Evolutionary conservation across 2,888 invertebrate genomes (phyloP).

Genomic region (Nipponacmea schrenckii): DNA sequence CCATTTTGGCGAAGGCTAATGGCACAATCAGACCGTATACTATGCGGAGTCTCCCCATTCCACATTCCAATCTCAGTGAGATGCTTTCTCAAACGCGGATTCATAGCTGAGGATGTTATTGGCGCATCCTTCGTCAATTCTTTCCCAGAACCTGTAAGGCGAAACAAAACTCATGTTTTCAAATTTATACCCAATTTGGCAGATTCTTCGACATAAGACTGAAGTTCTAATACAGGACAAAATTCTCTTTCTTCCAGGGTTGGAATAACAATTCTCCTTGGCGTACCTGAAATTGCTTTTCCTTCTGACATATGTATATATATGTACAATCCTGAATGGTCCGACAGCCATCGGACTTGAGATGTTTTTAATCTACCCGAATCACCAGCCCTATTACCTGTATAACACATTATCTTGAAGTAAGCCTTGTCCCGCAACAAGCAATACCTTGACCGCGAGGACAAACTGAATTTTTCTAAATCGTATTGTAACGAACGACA

Average conservation of each 20-base stretch:
- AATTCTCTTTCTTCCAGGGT: background rate
- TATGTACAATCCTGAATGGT: background rate
- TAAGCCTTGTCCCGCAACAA: background rate
- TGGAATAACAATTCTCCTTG: background rate
- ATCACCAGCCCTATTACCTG: background rate
- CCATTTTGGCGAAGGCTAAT: background rate
- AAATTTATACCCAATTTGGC: background rate
- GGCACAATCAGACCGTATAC: conserved; percentile 19
- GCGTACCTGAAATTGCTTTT: background rate
- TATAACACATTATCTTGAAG: background rate
- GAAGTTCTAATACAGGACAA: background rate
- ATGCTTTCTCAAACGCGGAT: conserved; percentile 9
- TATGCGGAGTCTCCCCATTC: conserved; percentile 15
- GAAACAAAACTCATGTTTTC: conserved; percentile 12
- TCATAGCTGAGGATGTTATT: conserved; percentile 10
- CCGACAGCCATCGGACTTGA: background rate
- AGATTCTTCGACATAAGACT: background rate
- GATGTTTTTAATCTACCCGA: no score
- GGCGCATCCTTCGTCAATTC: conserved; percentile 7
- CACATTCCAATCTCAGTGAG: background rate
- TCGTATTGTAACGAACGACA: background rate
- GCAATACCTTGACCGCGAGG: background rate
- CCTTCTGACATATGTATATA: background rate
- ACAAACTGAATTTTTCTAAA: background rate
- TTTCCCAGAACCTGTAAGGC: background rate